Conservation (phyloP, 1,140 invertebrate species). For the Nebria ingens region DNA sequence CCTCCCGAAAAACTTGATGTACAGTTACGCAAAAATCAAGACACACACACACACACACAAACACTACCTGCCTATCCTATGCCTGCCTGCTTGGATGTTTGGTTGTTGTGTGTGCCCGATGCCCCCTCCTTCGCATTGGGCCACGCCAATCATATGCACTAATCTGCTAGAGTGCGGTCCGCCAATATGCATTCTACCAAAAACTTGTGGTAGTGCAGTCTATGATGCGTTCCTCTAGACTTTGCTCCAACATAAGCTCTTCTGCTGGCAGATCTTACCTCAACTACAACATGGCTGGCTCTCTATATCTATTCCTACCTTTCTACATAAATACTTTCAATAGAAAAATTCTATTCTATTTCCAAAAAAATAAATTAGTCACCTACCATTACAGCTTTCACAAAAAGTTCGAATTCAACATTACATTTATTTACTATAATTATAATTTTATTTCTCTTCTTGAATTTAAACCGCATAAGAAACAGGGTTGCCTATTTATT, state of each 20-base stretch:
- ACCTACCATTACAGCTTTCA: too few relatives aligned
- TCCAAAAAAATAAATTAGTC: too few relatives aligned
- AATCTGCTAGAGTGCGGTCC: constrained; percentile 3
- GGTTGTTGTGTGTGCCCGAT: constrained; percentile 3
- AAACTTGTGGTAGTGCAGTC: neutral
- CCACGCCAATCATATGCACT: constrained; percentile 7
- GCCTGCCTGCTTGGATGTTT: constrained; percentile 10
- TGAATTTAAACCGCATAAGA: too few relatives aligned
- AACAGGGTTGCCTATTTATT: too few relatives aligned
- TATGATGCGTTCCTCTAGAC: neutral
- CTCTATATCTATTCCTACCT: too few relatives aligned
- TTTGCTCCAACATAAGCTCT: neutral
- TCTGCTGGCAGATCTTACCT: too few relatives aligned
- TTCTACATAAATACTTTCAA: too few relatives aligned
- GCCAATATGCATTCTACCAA: neutral
- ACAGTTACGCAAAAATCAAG: constrained; percentile 34
- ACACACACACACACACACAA: constrained; percentile 23
- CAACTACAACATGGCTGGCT: too few relatives aligned
- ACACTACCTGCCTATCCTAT: neutral
- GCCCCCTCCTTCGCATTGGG: constrained; percentile 2
- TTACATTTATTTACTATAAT: too few relatives aligned
- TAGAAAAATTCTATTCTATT: too few relatives aligned
- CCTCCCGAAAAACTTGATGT: constrained; percentile 20
- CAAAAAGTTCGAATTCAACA: too few relatives aligned
- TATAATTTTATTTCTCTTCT: too few relatives aligned